A percentile compares a stretch with the other conserved stretches of the same genome.
phyloP scores from a whole-genome alignment of 2,888 invertebrate species.

The Sphaerophoria rueppellii region DNA sequence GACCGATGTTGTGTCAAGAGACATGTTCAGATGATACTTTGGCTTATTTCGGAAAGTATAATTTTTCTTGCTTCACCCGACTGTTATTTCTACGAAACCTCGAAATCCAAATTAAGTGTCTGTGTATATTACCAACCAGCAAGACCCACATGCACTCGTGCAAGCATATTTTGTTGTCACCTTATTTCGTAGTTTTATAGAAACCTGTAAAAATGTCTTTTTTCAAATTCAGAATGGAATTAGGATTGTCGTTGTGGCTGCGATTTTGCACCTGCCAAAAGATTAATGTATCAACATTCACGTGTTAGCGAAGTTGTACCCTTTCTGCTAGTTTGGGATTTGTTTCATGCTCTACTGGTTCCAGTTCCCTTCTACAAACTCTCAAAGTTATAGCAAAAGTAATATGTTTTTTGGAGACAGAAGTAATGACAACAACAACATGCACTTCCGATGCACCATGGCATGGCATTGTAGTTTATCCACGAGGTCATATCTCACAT shows the following conservation, averaged over 20 bases:
- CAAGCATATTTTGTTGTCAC: no score
- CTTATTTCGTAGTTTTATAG: no score
- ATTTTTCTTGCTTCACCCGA: not conserved
- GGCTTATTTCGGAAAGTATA: no score
- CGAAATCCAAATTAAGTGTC: no score
- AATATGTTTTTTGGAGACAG: not conserved
- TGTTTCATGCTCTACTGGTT: conserved; percentile 7
- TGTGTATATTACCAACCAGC: no score
- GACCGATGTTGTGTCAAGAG: no score
- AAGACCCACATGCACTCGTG: no score
- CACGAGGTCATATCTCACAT: conserved; percentile 21
- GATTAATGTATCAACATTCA: conserved; percentile 58
- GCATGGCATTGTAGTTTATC: conserved; percentile 34
- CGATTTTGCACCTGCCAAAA: conserved; percentile 39
- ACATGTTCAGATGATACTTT: no score
- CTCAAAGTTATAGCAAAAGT: not conserved
- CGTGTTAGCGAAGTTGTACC: not conserved
- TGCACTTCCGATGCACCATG: conserved; percentile 29
- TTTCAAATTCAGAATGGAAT: no score
- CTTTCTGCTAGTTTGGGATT: not conserved
- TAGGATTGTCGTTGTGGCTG: not conserved
- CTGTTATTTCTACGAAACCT: not conserved
- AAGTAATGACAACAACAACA: conserved; percentile 38
- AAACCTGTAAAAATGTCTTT: no score
- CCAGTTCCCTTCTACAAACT: not conserved